These are phyloP conservation scores for Mirza zaza DNA, from an alignment of 2,113 vertebrate genomes.

Conservation along the genomic window DNA sequence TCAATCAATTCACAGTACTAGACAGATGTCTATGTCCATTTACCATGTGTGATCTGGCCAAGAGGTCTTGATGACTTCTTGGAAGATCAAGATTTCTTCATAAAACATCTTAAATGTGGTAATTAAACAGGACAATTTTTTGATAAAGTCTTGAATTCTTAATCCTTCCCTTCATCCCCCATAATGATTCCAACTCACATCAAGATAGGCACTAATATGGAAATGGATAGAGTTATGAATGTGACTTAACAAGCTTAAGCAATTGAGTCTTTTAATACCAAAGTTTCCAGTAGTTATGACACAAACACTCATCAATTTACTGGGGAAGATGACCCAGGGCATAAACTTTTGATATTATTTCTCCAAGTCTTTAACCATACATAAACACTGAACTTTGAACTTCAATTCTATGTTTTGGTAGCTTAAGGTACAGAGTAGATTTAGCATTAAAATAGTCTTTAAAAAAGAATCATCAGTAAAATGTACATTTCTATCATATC, in stretches of 20 bases:
- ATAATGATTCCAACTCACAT: neutral
- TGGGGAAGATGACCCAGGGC: neutral
- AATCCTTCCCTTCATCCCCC: neutral
- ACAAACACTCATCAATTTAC: neutral
- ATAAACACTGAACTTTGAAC: too few relatives aligned
- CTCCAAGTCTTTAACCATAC: neutral
- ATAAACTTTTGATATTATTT: neutral
- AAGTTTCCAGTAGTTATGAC: neutral
- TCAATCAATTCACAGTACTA: neutral
- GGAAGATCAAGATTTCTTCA: neutral
- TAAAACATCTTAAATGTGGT: neutral
- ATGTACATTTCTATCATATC: neutral
- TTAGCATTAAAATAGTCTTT: neutral
- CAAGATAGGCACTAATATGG: neutral
- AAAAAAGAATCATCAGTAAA: neutral
- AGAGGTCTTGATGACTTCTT: neutral
- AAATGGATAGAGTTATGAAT: neutral
- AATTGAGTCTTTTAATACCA: neutral
- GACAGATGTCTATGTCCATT: neutral
- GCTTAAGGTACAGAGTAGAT: neutral
- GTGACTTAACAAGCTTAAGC: neutral
- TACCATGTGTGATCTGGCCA: neutral
- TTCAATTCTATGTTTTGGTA: neutral
- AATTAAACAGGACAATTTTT: neutral
- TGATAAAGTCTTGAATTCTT: neutral